A percentile compares a stretch with the other conserved stretches of the same genome.
Evolutionary conservation across 2,888 invertebrate species (phyloP).

Genomic region (Phoenoteleia sp.): DNA sequence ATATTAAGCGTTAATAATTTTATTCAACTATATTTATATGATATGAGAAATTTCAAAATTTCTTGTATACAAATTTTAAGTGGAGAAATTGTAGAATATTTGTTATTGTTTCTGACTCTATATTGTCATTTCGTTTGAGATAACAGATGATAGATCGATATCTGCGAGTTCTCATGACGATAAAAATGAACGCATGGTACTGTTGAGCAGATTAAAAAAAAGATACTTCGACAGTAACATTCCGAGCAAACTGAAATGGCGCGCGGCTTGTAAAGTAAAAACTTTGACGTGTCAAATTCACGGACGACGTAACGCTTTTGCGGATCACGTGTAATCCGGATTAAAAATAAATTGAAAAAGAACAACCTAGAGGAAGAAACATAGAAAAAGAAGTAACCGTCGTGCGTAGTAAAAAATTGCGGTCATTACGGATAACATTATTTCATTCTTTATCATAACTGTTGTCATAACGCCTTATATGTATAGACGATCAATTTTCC

Average conservation of each 20-base stretch:
- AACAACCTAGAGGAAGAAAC: slow-evolving; percentile 21
- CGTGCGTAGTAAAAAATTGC: slow-evolving; percentile 10
- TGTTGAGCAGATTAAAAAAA: slow-evolving; percentile 60
- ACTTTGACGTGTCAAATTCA: slow-evolving; percentile 65
- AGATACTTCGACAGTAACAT: slow-evolving; percentile 47
- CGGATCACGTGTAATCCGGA: slow-evolving; percentile 66
- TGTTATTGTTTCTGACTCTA: slow-evolving; percentile 2
- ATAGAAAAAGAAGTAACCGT: not conserved
- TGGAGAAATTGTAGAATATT: slow-evolving; percentile 21
- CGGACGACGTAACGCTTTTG: slow-evolving; percentile 64
- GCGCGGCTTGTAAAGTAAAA: slow-evolving; percentile 63
- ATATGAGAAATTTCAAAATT: not conserved
- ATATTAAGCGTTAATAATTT: slow-evolving; percentile 45
- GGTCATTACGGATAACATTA: not conserved
- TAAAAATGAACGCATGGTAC: slow-evolving; percentile 54
- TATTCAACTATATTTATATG: slow-evolving; percentile 7
- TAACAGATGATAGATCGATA: slow-evolving; percentile 60
- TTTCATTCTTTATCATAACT: too few relatives aligned
- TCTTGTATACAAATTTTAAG: too few relatives aligned
- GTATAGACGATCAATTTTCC: too few relatives aligned
- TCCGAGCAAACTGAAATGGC: slow-evolving; percentile 57
- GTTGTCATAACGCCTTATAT: too few relatives aligned
- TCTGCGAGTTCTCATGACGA: slow-evolving; percentile 59
- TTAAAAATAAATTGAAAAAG: slow-evolving; percentile 62
- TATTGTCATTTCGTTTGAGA: slow-evolving; percentile 57